Conservation (phyloP, 1,140 invertebrate genomes). For the Drosophila miranda region DNA sequence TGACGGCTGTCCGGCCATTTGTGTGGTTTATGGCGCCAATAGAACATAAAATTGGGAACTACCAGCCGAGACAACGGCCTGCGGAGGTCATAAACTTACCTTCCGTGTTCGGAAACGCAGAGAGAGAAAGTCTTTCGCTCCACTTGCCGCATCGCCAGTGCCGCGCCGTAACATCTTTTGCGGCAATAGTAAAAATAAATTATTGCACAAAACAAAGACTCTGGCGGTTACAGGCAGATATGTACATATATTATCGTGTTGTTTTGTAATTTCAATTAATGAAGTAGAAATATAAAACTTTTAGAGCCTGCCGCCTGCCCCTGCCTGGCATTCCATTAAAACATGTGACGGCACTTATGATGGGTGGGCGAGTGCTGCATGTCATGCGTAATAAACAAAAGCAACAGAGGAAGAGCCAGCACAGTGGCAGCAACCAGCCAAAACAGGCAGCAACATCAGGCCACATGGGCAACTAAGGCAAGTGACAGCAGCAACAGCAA, state of each 20-base stretch:
- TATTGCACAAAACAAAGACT: slow-evolving; percentile 48
- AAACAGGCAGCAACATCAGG: neutral
- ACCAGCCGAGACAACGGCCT: slow-evolving; percentile 3
- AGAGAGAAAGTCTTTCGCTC: slow-evolving; percentile 53
- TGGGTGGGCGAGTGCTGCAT: slow-evolving; percentile 48
- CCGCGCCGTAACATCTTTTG: slow-evolving; percentile 43
- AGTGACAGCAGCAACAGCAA: slow-evolving; percentile 22
- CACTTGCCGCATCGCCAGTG: slow-evolving; percentile 38
- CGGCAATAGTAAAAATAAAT: slow-evolving; percentile 54
- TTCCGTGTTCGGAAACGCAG: slow-evolving; percentile 30
- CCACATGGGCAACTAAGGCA: slow-evolving; percentile 39
- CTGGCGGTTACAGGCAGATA: neutral
- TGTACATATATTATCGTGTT: slow-evolving; percentile 21
- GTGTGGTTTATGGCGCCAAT: slow-evolving; percentile 61
- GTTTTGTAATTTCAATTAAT: slow-evolving; percentile 74
- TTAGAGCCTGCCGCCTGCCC: slow-evolving; percentile 24
- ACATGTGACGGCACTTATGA: slow-evolving; percentile 70
- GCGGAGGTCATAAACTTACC: slow-evolving; percentile 38
- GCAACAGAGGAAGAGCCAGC: slow-evolving; percentile 29
- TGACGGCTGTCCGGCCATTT: slow-evolving; percentile 12
- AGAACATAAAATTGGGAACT: slow-evolving; percentile 62
- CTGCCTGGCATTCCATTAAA: slow-evolving; percentile 65
- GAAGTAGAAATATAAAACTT: slow-evolving; percentile 50
- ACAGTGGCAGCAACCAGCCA: slow-evolving; percentile 14
- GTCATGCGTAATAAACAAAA: slow-evolving; percentile 71